Evolutionary conservation across 2,113 vertebrate species (phyloP).

Genomic region (Phrynocephalus versicolor): DNA sequence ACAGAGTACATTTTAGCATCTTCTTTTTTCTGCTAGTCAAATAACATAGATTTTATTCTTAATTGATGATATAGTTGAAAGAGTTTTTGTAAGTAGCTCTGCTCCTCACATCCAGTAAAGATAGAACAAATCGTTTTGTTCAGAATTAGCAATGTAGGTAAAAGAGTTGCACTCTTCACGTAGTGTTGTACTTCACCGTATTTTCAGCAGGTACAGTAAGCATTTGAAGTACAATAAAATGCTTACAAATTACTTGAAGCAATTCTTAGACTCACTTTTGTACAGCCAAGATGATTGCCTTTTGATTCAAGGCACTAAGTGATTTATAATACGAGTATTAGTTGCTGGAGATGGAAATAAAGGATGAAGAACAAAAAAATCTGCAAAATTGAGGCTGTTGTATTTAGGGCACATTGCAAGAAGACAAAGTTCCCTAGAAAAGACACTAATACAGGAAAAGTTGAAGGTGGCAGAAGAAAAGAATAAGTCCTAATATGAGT

Average conservation of each 20-base stretch:
- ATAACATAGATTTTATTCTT: background rate
- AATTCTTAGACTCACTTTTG: background rate
- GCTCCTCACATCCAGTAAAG: background rate
- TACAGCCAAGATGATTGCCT: background rate
- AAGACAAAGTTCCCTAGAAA: too few species aligned
- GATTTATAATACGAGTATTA: background rate
- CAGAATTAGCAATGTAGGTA: background rate
- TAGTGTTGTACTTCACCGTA: background rate
- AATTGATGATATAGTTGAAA: background rate
- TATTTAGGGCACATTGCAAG: too few species aligned
- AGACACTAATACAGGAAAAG: too few species aligned
- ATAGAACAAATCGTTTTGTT: background rate
- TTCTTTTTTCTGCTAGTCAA: background rate
- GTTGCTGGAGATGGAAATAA: background rate
- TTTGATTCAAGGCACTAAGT: background rate
- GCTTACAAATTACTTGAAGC: background rate
- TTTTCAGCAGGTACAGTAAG: background rate
- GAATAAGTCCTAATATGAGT: too few species aligned
- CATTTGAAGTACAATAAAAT: background rate
- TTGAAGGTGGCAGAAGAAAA: too few species aligned
- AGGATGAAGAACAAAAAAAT: background rate
- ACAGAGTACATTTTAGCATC: background rate
- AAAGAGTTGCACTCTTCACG: background rate
- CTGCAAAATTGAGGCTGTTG: too few species aligned
- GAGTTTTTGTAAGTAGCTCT: background rate